Base-by-base conservation (phyloP, 1,140 invertebrate species). In the Papilio glaucus region DNA sequence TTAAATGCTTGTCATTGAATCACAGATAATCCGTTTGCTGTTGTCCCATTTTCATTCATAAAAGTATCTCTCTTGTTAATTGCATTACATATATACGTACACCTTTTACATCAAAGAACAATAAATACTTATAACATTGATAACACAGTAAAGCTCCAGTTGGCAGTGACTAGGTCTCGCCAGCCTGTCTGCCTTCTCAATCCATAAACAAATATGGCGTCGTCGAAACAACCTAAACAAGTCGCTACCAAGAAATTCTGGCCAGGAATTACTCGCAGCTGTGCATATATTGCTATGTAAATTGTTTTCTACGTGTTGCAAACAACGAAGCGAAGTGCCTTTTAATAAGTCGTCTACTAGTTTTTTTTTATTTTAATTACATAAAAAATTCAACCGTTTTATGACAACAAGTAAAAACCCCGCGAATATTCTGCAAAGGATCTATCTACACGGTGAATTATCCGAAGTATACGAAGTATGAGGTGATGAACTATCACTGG, bases 161-260 rank as follows among this genome's bases (percentile, higher is more conserved):
- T 33, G 29, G 29, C 29, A 33, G 6, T 26, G 21, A 57, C 49
- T 24, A 57, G 49, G 49, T 57, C 49, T 24, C 18, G 49, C 9
- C 49, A 57, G 49, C 49, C 5, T 24, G 49, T 57, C 49, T 57
- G 49, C 49, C 49, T 57, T 53, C 45, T 49, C 18, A 24, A 57
- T 7, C 29, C 29, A 33, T 33, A 57, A 41, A 26, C 49, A 57
- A 24, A 57, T 24, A 57, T 18, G 42, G 42, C 45, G 45, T 9
- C 45, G 21, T 33, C 10, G 21, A 24, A 24, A 10, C n/a, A n/a
- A n/a, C 42, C 10, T 21, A 26, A 57, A 57, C 9, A 24, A 24
- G 12, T 24, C 18, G 49, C 4, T 53, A 53, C 45, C 6, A 26
- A 57, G 49, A 57, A 57, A 57, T 57, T 57, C 49, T 21, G 21